Evolutionary conservation across 2,113 vertebrate species (phyloP).

Genomic region (Lipotes vexillifer): DNA sequence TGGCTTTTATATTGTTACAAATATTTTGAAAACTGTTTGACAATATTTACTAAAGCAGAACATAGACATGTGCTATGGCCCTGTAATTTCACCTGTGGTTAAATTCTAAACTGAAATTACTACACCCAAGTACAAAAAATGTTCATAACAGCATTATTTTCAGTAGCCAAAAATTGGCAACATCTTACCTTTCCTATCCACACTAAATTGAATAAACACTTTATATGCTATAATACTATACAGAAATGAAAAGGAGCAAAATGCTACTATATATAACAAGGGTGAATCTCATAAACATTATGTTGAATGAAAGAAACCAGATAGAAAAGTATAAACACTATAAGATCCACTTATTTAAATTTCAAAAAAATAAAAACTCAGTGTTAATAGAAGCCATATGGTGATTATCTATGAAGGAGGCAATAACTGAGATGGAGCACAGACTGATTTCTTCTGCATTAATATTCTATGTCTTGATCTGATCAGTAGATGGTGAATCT

Average conservation of each 20-base stretch:
- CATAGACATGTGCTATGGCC: background rate
- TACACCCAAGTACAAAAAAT: background rate
- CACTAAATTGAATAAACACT: background rate
- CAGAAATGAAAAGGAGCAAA: background rate
- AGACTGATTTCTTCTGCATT: background rate
- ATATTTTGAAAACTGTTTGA: background rate
- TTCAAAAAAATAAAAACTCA: background rate
- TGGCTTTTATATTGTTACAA: background rate
- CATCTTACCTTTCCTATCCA: background rate
- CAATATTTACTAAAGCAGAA: background rate
- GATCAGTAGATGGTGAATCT: background rate
- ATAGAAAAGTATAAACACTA: background rate
- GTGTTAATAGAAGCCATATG: background rate
- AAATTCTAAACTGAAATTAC: background rate
- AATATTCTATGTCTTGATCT: background rate
- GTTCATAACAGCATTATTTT: background rate
- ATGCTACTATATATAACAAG: background rate
- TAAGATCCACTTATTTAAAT: background rate
- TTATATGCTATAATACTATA: background rate
- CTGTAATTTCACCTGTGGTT: background rate
- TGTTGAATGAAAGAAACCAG: background rate
- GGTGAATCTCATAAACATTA: background rate
- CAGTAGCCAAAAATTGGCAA: background rate
- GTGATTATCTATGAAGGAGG: background rate
- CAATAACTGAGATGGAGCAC: background rate